Conservation (phyloP, 1,140 invertebrate species). For the Linepithema humile region DNA sequence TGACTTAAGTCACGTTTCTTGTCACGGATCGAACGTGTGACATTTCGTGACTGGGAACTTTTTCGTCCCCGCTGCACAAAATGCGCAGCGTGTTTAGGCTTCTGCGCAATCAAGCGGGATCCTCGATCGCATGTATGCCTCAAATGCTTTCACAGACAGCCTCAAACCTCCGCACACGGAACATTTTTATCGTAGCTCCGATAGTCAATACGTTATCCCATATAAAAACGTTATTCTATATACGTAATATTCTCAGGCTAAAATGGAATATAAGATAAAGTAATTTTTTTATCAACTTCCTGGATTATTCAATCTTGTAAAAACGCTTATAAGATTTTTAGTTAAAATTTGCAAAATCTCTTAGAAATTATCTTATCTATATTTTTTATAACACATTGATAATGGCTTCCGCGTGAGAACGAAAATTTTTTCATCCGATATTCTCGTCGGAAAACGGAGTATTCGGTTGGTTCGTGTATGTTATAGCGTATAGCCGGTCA, state of each 20-base stretch:
- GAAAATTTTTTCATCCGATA: conserved; percentile 33
- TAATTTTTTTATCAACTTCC: background rate
- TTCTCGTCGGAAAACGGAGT: conserved; percentile 33
- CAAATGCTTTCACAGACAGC: conserved; percentile 1
- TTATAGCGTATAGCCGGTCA: conserved; percentile 27
- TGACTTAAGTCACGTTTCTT: conserved; percentile 59
- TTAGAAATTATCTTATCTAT: background rate
- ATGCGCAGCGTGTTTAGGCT: conserved; percentile 41
- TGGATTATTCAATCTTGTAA: too few relatives aligned
- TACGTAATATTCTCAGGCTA: background rate
- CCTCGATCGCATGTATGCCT: background rate
- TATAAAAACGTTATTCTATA: background rate
- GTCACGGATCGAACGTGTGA: conserved; percentile 61
- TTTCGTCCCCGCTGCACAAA: conserved; percentile 22
- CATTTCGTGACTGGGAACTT: conserved; percentile 66
- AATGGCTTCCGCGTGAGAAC: background rate
- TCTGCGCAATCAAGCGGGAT: conserved; percentile 51
- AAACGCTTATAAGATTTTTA: too few relatives aligned
- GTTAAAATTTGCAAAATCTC: too few relatives aligned
- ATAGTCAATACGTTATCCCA: background rate
- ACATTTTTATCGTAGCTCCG: background rate
- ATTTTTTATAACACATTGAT: background rate
- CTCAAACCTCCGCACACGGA: background rate
- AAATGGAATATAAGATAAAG: background rate
- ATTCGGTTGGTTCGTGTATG: conserved; percentile 13